A percentile compares a stretch with the other conserved stretches of the same genome.
Conservation (phyloP, 2,797 vertebrate genomes). For the Chromis chromis region DNA sequence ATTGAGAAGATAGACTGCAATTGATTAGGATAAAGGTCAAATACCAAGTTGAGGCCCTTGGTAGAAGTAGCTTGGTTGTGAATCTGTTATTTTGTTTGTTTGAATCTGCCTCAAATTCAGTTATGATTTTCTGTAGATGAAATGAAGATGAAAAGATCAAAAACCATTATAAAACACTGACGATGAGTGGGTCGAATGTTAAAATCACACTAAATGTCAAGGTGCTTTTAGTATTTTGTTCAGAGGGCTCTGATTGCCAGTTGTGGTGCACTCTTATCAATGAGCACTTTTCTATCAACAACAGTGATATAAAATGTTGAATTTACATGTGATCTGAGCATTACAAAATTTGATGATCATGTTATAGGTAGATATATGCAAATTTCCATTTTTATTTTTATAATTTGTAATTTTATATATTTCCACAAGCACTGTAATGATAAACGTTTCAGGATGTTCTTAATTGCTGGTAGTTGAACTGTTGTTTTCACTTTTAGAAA, state of each 20-base stretch:
- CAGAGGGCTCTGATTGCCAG: not conserved
- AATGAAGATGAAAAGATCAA: not conserved
- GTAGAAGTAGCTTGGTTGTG: not conserved
- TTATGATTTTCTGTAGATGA: conserved; percentile 6
- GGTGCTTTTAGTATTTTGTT: not conserved
- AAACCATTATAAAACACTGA: not conserved
- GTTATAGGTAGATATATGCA: conserved; percentile 7
- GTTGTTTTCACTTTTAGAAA: conserved; percentile 32
- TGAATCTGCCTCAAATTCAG: not conserved
- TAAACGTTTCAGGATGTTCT: conserved; percentile 25
- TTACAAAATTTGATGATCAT: not conserved
- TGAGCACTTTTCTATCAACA: conserved; percentile 51
- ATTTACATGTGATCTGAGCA: conserved; percentile 9
- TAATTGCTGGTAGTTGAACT: not conserved
- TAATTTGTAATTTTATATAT: conserved; percentile 25
- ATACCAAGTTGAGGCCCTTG: not conserved
- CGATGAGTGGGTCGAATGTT: not conserved
- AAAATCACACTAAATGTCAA: not conserved
- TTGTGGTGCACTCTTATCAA: conserved; percentile 24
- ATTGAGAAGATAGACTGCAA: not conserved
- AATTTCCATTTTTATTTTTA: conserved; percentile 21
- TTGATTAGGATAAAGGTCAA: not conserved
- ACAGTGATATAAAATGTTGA: not conserved
- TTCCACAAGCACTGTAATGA: conserved; percentile 30
- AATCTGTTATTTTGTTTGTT: conserved; percentile 14